Evolutionary conservation across 1,140 invertebrate genomes (phyloP).

Genomic region (Papilio aristodemus): DNA sequence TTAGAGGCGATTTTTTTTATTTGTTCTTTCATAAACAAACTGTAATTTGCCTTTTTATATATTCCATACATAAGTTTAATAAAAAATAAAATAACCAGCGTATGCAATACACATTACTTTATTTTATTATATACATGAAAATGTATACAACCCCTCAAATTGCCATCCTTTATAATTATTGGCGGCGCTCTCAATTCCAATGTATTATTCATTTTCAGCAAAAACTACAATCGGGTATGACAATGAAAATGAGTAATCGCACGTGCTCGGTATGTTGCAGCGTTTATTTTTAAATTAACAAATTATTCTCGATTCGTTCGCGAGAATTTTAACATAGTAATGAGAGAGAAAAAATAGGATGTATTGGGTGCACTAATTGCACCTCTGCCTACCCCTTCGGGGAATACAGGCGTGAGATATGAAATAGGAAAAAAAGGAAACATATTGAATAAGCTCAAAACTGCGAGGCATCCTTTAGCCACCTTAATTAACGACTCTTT

Average conservation of each 20-base stretch:
- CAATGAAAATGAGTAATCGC: slow-evolving; percentile 6
- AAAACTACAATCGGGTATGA: slow-evolving; percentile 8
- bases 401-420: no score
- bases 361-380: no score
- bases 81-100: no score
- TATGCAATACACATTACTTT: no score
- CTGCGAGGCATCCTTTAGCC: slow-evolving; percentile 51
- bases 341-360: no score
- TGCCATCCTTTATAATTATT: slow-evolving; percentile 17
- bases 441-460: slow-evolving; percentile 43
- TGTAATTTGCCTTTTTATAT: no score
- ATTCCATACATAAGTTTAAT: no score
- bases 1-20: no score
- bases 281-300: slow-evolving; percentile 28
- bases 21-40: no score
- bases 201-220: background rate
- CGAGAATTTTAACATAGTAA: slow-evolving; percentile 28
- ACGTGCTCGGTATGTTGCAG: background rate
- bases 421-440: slow-evolving; percentile 40
- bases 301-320: slow-evolving; percentile 38
- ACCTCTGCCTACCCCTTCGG: no score
- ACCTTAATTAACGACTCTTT: slow-evolving; percentile 68
- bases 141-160: background rate
- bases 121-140: background rate
- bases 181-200: slow-evolving; percentile 2